Percentiles rank a stretch among this genome's conserved stretches.
These are phyloP conservation scores for Rhopalosiphum padi DNA, from an alignment of 1,140 invertebrate genomes.

Conservation along the genomic window DNA sequence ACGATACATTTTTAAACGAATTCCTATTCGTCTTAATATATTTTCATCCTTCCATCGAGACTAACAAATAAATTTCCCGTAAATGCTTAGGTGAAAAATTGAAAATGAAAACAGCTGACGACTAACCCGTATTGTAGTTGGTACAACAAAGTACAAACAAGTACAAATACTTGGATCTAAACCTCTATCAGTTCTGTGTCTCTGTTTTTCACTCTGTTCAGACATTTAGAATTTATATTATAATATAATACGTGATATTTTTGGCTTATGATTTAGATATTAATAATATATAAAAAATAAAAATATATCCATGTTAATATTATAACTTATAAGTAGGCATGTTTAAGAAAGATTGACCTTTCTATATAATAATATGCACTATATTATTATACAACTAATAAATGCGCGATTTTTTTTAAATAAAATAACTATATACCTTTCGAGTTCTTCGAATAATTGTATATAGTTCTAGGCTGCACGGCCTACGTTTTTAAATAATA, in stretches of 20 bases:
- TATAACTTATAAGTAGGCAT: neutral
- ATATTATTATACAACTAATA: no score
- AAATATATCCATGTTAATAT: neutral
- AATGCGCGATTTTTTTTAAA: no score
- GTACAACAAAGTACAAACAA: neutral
- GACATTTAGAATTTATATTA: neutral
- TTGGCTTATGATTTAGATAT: neutral
- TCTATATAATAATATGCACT: no score
- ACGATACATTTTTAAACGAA: neutral
- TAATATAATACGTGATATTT: neutral
- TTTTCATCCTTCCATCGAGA: neutral
- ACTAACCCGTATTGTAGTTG: no score
- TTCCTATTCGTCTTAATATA: constrained; percentile 7
- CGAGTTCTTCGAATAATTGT: no score
- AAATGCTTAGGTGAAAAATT: neutral
- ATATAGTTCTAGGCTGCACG: no score
- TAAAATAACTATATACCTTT: no score
- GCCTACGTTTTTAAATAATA: no score
- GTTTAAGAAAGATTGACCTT: no score
- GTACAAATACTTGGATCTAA: neutral
- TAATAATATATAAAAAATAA: neutral
- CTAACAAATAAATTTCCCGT: neutral
- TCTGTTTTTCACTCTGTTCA: no score
- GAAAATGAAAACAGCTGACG: neutral
- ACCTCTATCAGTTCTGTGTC: neutral